A percentile compares a stretch with the other conserved stretches of the same genome.
phyloP scores from a whole-genome alignment of 2,888 invertebrate species.

The Mythimna impura region DNA sequence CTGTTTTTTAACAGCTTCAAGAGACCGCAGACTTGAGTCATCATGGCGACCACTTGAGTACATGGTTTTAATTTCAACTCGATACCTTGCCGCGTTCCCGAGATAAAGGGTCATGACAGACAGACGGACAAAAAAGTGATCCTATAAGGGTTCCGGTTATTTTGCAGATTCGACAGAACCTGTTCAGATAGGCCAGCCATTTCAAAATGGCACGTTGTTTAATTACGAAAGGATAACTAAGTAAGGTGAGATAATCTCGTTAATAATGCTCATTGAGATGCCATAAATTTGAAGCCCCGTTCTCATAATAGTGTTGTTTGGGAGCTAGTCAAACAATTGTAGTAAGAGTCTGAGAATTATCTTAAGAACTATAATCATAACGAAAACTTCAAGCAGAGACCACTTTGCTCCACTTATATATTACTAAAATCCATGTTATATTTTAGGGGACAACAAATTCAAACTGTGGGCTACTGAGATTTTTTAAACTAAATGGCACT shows the following conservation, averaged over 20 bases:
- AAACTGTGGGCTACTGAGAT: background rate
- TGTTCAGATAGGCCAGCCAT: background rate
- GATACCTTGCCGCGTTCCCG: no score
- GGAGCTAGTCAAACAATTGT: background rate
- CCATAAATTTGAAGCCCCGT: background rate
- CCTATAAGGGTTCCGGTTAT: no score
- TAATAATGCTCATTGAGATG: constrained; percentile 9
- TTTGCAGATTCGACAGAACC: no score
- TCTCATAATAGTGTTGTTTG: constrained; percentile 29
- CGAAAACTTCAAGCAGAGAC: background rate
- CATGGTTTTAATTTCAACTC: no score
- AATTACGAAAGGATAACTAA: constrained; percentile 22
- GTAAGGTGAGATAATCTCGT: constrained; percentile 39
- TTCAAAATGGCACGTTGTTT: constrained; percentile 10
- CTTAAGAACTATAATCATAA: background rate
- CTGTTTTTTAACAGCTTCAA: no score
- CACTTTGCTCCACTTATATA: background rate
- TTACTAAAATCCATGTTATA: background rate
- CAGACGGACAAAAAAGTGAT: no score
- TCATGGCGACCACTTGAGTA: no score
- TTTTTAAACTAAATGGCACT: background rate
- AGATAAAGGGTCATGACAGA: no score
- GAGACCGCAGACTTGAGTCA: no score
- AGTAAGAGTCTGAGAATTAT: background rate
- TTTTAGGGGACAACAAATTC: background rate